These are phyloP conservation scores for Entelurus aequoreus DNA, from an alignment of 2,113 vertebrate genomes.

Conservation along the genomic window DNA sequence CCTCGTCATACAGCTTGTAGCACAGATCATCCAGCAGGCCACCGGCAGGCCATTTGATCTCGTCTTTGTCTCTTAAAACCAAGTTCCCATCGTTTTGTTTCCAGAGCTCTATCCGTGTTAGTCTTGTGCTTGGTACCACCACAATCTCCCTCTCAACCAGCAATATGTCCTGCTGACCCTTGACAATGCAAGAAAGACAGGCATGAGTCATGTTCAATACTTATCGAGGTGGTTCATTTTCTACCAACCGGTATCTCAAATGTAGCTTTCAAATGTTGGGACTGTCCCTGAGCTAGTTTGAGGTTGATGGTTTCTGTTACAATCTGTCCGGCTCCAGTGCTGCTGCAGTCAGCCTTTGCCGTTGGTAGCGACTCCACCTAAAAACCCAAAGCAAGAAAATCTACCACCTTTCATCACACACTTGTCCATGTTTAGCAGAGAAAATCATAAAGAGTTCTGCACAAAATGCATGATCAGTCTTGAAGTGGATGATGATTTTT, in stretches of 20 bases:
- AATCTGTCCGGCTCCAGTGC: slow-evolving; percentile 77
- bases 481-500: too few relatives aligned
- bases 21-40: slow-evolving; percentile 76
- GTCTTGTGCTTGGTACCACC: slow-evolving; percentile 80
- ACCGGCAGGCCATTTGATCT: slow-evolving; percentile 82
- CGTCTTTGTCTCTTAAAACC: slow-evolving; percentile 80
- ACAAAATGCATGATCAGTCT: too few relatives aligned
- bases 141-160: slow-evolving; percentile 74
- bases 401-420: neutral
- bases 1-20: slow-evolving; percentile 88
- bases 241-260: slow-evolving; percentile 84
- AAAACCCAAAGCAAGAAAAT: neutral
- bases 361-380: slow-evolving; percentile 76
- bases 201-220: neutral
- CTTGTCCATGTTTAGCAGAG: neutral
- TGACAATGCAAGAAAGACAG: neutral
- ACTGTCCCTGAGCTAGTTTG: slow-evolving; percentile 76
- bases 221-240: neutral
- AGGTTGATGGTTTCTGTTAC: slow-evolving; percentile 76
- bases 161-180: slow-evolving; percentile 75
- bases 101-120: slow-evolving; percentile 75
- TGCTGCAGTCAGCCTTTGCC: slow-evolving; percentile 80
- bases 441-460: too few relatives aligned
- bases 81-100: slow-evolving; percentile 67
- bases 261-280: slow-evolving; percentile 68